Conservation (phyloP, 2,113 vertebrate species). For the Pangasianodon hypophthalmus region DNA sequence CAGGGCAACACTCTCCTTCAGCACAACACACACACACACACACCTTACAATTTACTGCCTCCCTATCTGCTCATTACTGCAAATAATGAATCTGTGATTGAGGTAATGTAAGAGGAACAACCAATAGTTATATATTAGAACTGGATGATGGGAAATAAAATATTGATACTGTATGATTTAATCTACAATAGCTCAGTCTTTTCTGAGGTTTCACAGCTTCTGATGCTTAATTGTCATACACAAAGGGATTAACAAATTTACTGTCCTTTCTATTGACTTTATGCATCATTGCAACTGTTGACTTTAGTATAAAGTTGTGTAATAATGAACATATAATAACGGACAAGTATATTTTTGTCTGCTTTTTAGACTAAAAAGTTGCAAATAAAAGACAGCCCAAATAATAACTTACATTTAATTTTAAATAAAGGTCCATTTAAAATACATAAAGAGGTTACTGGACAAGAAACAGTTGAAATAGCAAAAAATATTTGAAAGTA, state of each 20-base stretch:
- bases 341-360: not conserved
- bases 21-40: slow-evolving; percentile 57
- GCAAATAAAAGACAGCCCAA: not conserved
- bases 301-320: not conserved
- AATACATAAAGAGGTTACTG: not conserved
- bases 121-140: not conserved
- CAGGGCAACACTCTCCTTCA: slow-evolving; percentile 60
- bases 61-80: not conserved
- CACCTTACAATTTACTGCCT: not conserved
- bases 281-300: not conserved
- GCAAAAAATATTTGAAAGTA: not conserved
- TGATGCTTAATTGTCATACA: not conserved
- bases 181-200: not conserved
- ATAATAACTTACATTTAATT: not conserved
- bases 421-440: not conserved
- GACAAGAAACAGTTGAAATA: not conserved
- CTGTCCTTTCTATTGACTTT: not conserved
- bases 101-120: not conserved
- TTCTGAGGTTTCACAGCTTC: not conserved
- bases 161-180: not conserved
- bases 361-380: not conserved
- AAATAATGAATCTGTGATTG: not conserved
- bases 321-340: not conserved
- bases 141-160: not conserved
- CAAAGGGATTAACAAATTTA: not conserved